Evolutionary conservation across 2,888 invertebrate species (phyloP), one percentile per base, ranked within the genome.

Genomic region (Diogma glabrata): DNA sequence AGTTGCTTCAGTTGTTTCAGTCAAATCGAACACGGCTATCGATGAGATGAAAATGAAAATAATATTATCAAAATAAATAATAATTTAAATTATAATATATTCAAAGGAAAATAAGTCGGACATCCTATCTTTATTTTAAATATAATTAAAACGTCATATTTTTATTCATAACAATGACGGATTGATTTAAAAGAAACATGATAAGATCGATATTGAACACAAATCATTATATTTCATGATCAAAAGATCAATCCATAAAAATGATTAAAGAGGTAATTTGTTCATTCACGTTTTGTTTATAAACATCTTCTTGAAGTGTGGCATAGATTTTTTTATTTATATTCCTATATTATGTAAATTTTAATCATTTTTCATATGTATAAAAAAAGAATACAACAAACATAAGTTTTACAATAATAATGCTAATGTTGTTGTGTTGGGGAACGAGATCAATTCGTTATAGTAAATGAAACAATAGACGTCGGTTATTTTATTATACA

Each of bases 291-390:
- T 43, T 8, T 20, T 43, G 43, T 43, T 20, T 22, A 43, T 43
- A 22, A 9, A 43, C n/a, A n/a, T n/a, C n/a, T n/a, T n/a, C n/a
- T n/a, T n/a, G n/a, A n/a, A 14, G 23, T 43, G 20, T 43, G 43
- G 43, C 20, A 43, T 43, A 10, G 4, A 4, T 20, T 17, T 20
- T 17, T 19, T 19, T 19, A 10, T 16, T 16, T 12, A 8, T 3
- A n/a, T 9, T 22, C 20, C 20, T 43, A 22, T 43, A 43, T 43
- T 43, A 22, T 43, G 43, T 43, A 43, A 43, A 43, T 43, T 22
- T 43, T 43, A 43, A 22, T 43, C 43, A 43, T 43, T 22, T 43
- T 43, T 43, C 43, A 23, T n/a, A n/a, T n/a, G n/a, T n/a, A n/a
- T n/a, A n/a, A n/a, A n/a, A n/a, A n/a, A n/a, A n/a, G n/a, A n/a